A percentile compares a stretch with the other conserved stretches of the same genome.
phyloP scores from a whole-genome alignment of 1,140 invertebrate genomes.

The Venturia canescens region DNA sequence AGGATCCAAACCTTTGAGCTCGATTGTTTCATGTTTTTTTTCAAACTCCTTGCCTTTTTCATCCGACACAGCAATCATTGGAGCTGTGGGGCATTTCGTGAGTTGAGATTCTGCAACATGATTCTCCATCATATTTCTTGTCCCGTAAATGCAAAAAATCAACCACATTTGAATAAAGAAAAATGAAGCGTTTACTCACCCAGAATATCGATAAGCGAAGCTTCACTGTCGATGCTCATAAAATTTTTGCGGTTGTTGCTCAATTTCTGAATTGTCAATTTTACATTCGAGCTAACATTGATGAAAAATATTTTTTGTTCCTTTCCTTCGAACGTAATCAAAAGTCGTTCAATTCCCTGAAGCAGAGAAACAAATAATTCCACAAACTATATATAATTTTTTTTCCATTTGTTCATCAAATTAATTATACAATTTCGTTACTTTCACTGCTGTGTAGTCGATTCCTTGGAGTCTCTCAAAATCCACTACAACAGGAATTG shows the following conservation, averaged over 20 bases:
- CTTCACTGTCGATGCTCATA: conserved; percentile 60
- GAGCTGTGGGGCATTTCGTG: conserved; percentile 49
- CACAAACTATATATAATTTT: conserved; percentile 49
- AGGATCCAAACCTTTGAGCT: not conserved
- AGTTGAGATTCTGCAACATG: conserved; percentile 36
- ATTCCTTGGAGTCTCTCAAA: conserved; percentile 79
- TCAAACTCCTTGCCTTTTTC: conserved; percentile 31
- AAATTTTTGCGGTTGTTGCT: conserved; percentile 59
- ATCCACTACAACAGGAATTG: conserved; percentile 79
- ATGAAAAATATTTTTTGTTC: conserved; percentile 69
- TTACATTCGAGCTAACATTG: conserved; percentile 62
- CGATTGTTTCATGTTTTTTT: not conserved
- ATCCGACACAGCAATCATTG: conserved; percentile 48
- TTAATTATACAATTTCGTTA: conserved; percentile 60
- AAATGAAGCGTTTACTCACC: conserved; percentile 42
- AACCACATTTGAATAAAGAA: conserved; percentile 6
- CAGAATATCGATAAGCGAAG: conserved; percentile 57
- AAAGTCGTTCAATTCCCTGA: conserved; percentile 71
- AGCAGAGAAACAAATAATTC: conserved; percentile 55
- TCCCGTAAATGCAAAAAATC: too few species aligned
- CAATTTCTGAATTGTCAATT: conserved; percentile 58
- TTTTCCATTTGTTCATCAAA: too few species aligned
- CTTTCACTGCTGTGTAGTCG: conserved; percentile 82
- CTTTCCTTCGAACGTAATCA: conserved; percentile 65
- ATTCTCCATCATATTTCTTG: too few species aligned